Percentiles rank a stretch among this genome's conserved stretches.
These are phyloP conservation scores for Merops nubicus DNA, from an alignment of 2,113 vertebrate species.

Conservation along the genomic window DNA sequence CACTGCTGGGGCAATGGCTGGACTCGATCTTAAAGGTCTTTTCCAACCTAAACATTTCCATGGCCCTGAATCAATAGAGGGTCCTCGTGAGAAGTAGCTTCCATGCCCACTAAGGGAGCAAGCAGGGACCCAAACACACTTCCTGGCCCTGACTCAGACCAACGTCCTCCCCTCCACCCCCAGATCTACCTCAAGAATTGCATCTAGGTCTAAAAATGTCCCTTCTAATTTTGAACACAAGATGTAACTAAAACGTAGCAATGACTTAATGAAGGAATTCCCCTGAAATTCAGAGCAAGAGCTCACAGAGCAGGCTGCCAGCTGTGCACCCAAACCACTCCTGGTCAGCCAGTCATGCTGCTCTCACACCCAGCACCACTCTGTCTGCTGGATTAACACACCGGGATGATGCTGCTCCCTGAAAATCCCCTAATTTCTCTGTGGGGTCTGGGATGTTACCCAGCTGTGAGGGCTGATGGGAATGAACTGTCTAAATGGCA, in stretches of 20 bases:
- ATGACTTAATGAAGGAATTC: background rate
- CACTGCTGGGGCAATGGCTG: too few species aligned
- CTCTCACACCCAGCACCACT: background rate
- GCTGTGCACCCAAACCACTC: background rate
- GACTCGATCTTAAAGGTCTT: background rate
- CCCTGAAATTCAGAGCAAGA: background rate
- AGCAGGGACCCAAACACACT: background rate
- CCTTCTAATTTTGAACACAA: background rate
- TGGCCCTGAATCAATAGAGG: background rate
- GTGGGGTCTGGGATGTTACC: background rate
- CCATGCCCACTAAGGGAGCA: background rate
- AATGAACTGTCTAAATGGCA: conserved; percentile 10
- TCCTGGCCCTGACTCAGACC: background rate
- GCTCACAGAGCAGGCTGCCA: background rate
- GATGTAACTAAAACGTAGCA: background rate
- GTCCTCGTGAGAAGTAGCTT: background rate
- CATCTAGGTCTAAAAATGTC: background rate
- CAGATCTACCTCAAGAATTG: background rate
- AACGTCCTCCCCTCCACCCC: background rate
- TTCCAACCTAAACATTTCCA: background rate
- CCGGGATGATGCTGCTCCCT: background rate
- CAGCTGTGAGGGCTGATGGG: background rate
- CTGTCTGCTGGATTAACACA: background rate
- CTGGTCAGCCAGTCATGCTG: background rate
- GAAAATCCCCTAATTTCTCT: background rate